Conservation (phyloP, 2,113 vertebrate genomes). For the Malaclemys terrapin region DNA sequence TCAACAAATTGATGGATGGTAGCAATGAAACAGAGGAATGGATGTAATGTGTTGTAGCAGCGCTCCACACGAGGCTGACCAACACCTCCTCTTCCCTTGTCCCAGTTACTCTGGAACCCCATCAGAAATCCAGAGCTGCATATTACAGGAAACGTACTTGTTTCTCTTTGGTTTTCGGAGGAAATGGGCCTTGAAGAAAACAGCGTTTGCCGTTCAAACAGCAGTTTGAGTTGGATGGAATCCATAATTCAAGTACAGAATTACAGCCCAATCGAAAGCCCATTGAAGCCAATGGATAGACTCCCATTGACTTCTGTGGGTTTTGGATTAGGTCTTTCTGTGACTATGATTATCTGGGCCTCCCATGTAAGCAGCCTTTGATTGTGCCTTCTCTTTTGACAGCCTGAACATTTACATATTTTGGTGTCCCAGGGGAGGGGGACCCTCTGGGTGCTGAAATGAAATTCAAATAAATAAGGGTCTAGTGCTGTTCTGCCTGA, state of each 20-base stretch:
- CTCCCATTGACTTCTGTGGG: neutral
- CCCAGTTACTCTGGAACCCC: slow-evolving; percentile 43
- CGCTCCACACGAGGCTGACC: slow-evolving; percentile 45
- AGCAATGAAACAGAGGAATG: slow-evolving; percentile 72
- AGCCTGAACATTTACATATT: neutral
- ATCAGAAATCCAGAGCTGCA: neutral
- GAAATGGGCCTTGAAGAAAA: neutral
- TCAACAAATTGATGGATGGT: slow-evolving; percentile 72
- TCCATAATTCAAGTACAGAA: neutral
- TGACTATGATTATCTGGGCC: neutral
- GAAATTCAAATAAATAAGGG: neutral
- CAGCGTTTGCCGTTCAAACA: neutral
- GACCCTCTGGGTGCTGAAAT: neutral
- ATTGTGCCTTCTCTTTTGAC: neutral
- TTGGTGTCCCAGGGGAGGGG: neutral
- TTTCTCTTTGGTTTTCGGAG: neutral
- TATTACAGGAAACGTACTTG: slow-evolving; percentile 7
- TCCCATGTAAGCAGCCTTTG: neutral
- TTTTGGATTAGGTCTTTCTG: neutral
- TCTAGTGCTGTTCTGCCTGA: neutral
- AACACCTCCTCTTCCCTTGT: slow-evolving; percentile 5
- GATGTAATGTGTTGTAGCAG: slow-evolving; percentile 70
- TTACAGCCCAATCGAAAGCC: neutral
- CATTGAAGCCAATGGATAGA: neutral
- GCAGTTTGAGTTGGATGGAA: no score